Conservation (phyloP, 2,888 invertebrate species). For the Orgyia antiqua region DNA sequence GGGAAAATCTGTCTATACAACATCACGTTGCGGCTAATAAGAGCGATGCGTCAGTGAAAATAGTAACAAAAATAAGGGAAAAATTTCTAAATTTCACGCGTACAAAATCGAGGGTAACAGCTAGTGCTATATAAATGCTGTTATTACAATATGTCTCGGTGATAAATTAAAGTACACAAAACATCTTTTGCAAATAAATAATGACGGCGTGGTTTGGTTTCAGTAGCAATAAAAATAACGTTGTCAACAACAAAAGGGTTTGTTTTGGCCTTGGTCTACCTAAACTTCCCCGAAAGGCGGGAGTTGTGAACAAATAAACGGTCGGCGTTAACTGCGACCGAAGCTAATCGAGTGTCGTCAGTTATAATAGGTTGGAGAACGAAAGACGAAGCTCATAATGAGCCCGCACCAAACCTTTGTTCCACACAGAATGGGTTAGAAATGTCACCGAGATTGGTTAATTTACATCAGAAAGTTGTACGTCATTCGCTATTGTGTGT, state of each 20-base stretch:
- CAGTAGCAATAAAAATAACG: constrained; percentile 64
- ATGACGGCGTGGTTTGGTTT: constrained; percentile 41
- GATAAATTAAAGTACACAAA: constrained; percentile 26
- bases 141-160: constrained; percentile 32
- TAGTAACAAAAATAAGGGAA: no score
- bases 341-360: constrained; percentile 29
- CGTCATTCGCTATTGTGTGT: constrained; percentile 22
- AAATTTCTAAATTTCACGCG: no score
- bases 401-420: constrained; percentile 28
- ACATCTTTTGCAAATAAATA: constrained; percentile 38
- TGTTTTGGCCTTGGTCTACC: constrained; percentile 28
- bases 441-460: constrained; percentile 30
- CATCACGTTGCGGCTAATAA: no score
- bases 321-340: constrained; percentile 28
- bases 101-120: no score
- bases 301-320: constrained; percentile 33
- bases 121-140: no score
- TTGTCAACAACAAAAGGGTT: constrained; percentile 49
- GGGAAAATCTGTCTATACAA: no score
- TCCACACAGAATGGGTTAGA: constrained; percentile 20
- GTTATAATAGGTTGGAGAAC: constrained; percentile 26
- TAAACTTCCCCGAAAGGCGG: constrained; percentile 40
- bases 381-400: constrained; percentile 31
- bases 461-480: constrained; percentile 32
- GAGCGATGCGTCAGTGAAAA: no score